Percentiles rank a stretch among this genome's conserved stretches.
These are phyloP conservation scores for Bactericera cockerelli DNA, from an alignment of 1,140 invertebrate genomes.

Conservation along the genomic window DNA sequence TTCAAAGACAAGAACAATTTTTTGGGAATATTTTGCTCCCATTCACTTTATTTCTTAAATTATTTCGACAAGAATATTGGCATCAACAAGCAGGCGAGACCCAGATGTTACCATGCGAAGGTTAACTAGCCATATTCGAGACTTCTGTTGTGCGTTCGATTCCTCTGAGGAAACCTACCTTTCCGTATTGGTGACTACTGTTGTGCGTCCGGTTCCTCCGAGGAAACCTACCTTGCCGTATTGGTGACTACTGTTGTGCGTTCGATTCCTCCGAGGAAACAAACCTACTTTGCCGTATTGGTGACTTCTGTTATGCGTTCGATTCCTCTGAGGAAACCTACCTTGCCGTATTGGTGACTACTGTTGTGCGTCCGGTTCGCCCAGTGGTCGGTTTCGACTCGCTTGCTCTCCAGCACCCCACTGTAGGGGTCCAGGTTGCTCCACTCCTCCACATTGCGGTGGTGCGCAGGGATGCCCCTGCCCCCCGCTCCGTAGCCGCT, in stretches of 20 bases:
- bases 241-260: slow-evolving; percentile 32
- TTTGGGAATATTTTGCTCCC: too few species aligned
- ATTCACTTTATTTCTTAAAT: too few species aligned
- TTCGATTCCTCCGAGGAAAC: slow-evolving; percentile 33
- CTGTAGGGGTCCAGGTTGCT: slow-evolving; percentile 34
- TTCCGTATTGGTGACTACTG: slow-evolving; percentile 35
- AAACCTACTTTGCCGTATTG: slow-evolving; percentile 40
- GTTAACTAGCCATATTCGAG: slow-evolving; percentile 39
- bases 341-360: slow-evolving; percentile 36
- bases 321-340: too few species aligned
- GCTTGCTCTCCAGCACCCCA: slow-evolving; percentile 35
- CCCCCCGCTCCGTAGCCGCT: slow-evolving; percentile 24
- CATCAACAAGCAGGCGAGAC: too few species aligned
- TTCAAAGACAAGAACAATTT: too few species aligned
- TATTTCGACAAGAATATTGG: too few species aligned
- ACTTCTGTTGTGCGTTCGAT: slow-evolving; percentile 30
- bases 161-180: slow-evolving; percentile 38
- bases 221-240: slow-evolving; percentile 41
- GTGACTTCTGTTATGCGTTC: slow-evolving; percentile 30
- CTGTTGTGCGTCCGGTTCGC: slow-evolving; percentile 31
- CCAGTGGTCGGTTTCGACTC: slow-evolving; percentile 37
- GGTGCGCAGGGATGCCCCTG: slow-evolving; percentile 29
- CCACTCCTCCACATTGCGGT: slow-evolving; percentile 37
- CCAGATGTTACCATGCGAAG: too few species aligned
- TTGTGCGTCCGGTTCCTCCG: slow-evolving; percentile 32